These are phyloP conservation scores for Ptilodon capucinus DNA, from an alignment of 2,888 invertebrate genomes.

Conservation along the genomic window DNA sequence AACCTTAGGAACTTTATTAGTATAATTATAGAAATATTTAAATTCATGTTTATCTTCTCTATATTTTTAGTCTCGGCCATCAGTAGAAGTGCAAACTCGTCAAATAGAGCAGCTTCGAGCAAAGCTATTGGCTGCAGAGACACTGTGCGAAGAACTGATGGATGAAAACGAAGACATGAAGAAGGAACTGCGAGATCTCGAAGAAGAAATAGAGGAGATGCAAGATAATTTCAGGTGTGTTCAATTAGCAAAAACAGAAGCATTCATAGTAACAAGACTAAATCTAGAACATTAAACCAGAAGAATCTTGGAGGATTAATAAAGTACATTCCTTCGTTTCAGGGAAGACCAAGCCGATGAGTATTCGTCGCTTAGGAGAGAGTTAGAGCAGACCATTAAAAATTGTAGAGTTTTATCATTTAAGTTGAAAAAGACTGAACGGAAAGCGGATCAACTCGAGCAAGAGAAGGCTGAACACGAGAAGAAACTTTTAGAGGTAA, in stretches of 20 bases:
- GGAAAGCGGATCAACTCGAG: slow-evolving; percentile 93
- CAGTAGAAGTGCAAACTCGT: slow-evolving; percentile 81
- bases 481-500: slow-evolving; percentile 84
- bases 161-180: slow-evolving; percentile 98
- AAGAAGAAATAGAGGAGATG: slow-evolving; percentile 99
- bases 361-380: slow-evolving; percentile 95
- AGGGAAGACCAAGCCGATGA: slow-evolving; percentile 99
- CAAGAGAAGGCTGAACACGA: slow-evolving; percentile 90
- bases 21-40: not conserved
- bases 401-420: slow-evolving; percentile 99
- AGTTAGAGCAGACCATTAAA: slow-evolving; percentile 97
- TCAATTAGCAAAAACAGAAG: not conserved
- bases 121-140: slow-evolving; percentile 94
- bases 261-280: not conserved
- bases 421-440: slow-evolving; percentile 97
- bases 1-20: not conserved
- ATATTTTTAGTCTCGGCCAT: slow-evolving; percentile 69
- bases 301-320: not conserved
- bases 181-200: slow-evolving; percentile 95
- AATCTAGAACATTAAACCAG: not conserved
- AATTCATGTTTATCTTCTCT: not conserved
- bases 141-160: slow-evolving; percentile 95
- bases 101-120: slow-evolving; percentile 88
- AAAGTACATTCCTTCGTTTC: slow-evolving; percentile 34
- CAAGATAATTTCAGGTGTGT: slow-evolving; percentile 94